These are phyloP conservation scores for Tupaia chinensis DNA, from an alignment of 2,113 vertebrate species.

Conservation along the genomic window DNA sequence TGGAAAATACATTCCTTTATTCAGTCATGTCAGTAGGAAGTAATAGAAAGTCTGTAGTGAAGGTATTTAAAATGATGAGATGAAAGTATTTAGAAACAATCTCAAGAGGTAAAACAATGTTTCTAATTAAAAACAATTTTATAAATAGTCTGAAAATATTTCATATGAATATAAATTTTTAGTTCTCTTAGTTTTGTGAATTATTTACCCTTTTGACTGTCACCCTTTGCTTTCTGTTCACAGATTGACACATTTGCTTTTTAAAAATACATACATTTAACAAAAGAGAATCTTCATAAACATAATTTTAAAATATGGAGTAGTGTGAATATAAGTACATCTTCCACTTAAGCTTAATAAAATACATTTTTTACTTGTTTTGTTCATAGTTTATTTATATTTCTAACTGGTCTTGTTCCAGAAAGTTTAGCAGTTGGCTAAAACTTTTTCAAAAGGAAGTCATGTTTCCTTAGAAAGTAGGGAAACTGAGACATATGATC, in stretches of 20 bases:
- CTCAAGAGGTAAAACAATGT: slow-evolving; percentile 48
- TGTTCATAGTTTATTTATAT: slow-evolving; percentile 2
- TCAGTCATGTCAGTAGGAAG: neutral
- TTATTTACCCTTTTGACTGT: neutral
- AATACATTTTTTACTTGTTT: slow-evolving; percentile 37
- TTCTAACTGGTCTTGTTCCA: slow-evolving; percentile 17
- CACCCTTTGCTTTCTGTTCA: neutral
- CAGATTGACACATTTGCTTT: neutral
- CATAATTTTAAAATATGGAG: neutral
- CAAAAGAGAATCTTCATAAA: neutral
- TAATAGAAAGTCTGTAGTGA: neutral
- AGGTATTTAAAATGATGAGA: neutral
- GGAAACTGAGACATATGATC: slow-evolving; percentile 6
- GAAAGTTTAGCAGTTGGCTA: neutral
- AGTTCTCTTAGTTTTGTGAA: neutral
- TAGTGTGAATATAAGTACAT: slow-evolving; percentile 30
- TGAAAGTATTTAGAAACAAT: neutral
- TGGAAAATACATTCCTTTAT: neutral
- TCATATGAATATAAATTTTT: slow-evolving; percentile 25
- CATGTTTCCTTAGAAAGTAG: slow-evolving; percentile 35
- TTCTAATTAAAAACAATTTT: slow-evolving; percentile 18
- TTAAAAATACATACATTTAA: neutral
- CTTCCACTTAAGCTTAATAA: slow-evolving; percentile 12
- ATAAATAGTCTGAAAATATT: neutral
- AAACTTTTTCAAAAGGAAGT: neutral